These are phyloP conservation scores for Mesochorus sp. DNA, from an alignment of 2,888 invertebrate genomes.

Conservation along the genomic window DNA sequence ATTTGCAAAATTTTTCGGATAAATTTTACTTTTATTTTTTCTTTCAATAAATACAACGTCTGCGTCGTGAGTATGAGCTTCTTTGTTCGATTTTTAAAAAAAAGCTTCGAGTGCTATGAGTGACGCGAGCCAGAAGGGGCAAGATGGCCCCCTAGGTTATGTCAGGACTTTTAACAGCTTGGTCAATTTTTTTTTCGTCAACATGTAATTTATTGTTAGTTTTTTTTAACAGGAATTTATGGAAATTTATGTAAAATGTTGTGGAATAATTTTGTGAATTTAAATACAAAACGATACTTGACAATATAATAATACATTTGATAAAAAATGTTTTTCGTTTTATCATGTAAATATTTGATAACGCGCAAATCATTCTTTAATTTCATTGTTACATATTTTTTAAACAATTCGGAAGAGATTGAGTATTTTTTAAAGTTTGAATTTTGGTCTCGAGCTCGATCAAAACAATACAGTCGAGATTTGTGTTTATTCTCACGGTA, in stretches of 20 bases:
- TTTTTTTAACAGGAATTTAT: neutral
- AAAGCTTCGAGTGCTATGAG: neutral
- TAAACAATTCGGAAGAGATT: neutral
- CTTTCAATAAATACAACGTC: no score
- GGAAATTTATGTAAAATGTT: neutral
- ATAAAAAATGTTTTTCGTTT: neutral
- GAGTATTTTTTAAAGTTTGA: neutral
- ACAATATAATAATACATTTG: neutral
- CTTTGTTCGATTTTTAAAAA: neutral
- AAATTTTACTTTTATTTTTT: no score
- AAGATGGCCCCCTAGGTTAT: slow-evolving; percentile 54
- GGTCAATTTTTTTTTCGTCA: neutral
- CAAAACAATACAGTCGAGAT: neutral
- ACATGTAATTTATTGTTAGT: neutral
- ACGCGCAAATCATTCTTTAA: no score
- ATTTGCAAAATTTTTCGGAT: no score
- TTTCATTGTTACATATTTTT: neutral
- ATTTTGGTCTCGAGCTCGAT: neutral
- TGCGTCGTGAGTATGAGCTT: slow-evolving; percentile 15
- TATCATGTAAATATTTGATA: no score
- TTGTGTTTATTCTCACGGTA: neutral
- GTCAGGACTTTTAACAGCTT: neutral
- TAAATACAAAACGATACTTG: neutral
- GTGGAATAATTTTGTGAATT: neutral
- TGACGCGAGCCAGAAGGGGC: slow-evolving; percentile 27